Conservation (phyloP, 53 echinoderm and acorn worm genomes). For the Paelopatides confundens region DNA sequence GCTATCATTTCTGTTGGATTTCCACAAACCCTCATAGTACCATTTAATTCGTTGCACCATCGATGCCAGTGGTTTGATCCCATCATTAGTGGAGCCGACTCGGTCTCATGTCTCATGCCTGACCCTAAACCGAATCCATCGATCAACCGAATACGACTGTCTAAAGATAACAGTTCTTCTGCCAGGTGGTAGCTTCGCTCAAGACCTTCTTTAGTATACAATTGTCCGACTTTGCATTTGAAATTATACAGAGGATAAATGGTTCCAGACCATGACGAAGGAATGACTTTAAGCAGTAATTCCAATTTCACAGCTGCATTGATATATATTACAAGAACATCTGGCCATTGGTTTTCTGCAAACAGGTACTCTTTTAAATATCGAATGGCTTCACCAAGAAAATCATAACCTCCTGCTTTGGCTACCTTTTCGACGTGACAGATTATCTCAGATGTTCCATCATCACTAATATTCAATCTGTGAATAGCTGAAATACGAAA, state of each 20-base stretch:
- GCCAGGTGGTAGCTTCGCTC: too few relatives aligned
- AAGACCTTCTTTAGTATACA: background rate
- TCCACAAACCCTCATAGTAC: constrained; percentile 18
- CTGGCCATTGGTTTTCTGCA: background rate
- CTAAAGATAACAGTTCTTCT: background rate
- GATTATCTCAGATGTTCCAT: background rate
- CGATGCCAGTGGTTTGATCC: constrained; percentile 3
- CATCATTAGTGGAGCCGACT: background rate
- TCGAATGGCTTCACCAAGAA: background rate
- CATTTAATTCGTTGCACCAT: constrained; percentile 15
- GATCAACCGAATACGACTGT: background rate
- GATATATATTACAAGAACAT: background rate
- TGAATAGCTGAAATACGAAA: background rate
- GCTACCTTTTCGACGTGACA: constrained; percentile 10
- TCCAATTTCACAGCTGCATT: background rate
- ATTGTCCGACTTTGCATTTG: background rate
- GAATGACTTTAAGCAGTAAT: background rate
- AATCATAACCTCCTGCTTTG: background rate
- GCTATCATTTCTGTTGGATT: constrained; percentile 20
- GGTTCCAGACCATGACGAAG: background rate
- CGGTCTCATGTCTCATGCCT: constrained; percentile 14
- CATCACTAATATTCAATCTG: background rate
- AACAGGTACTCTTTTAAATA: background rate
- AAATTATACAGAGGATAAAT: background rate
- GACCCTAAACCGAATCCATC: background rate